Conservation (phyloP, 2,113 vertebrate species). For the Cryptomyrus ogoouensis region DNA sequence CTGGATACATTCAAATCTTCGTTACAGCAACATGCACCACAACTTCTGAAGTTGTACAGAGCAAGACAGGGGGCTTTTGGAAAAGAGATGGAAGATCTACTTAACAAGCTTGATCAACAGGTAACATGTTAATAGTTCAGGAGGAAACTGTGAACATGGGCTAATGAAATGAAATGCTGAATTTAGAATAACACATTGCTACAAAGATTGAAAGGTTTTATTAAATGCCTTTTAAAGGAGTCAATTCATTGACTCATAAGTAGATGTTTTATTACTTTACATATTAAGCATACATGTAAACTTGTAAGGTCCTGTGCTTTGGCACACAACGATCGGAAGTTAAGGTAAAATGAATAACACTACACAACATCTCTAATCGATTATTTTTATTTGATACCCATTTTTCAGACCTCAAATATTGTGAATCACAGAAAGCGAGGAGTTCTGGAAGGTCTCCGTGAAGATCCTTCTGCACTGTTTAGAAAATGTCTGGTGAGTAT, state of each 20-base stretch:
- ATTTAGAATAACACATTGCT: neutral
- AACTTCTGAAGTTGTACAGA: neutral
- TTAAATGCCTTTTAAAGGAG: neutral
- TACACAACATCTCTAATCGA: neutral
- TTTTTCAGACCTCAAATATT: neutral
- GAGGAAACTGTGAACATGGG: neutral
- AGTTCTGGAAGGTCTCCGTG: neutral
- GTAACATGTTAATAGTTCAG: neutral
- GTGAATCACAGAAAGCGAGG: neutral
- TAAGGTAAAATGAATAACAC: neutral
- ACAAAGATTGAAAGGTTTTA: neutral
- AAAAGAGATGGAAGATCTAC: neutral
- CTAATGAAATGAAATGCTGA: neutral
- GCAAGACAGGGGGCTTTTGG: neutral
- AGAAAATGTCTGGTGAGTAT: neutral
- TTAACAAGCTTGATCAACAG: neutral
- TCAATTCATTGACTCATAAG: neutral
- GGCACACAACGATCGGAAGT: neutral
- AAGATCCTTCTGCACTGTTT: neutral
- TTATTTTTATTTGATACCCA: neutral
- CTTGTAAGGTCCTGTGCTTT: neutral
- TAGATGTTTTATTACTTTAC: neutral
- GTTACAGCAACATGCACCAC: neutral
- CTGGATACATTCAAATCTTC: neutral
- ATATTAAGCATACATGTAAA: neutral